Base-by-base conservation (phyloP, 2,797 vertebrate genomes). In the Balearica regulorum region DNA sequence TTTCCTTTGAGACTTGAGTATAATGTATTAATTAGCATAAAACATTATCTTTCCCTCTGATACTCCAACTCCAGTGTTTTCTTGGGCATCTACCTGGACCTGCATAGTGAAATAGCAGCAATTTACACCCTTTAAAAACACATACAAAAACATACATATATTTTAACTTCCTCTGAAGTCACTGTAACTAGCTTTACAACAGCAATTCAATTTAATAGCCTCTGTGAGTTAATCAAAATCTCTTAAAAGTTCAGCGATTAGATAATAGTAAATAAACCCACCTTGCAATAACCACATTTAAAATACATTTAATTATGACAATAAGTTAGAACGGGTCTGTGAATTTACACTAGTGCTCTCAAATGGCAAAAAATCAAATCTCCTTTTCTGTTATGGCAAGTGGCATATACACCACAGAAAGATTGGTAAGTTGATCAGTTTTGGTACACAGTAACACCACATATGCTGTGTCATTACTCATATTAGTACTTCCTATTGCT, bases 191-290 rank as follows among this genome's bases (percentile, higher is more conserved):
- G 24, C 29, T 91, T 93, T 90, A 94, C 33, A 82, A 19, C 6
- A 87, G 43, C 21, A 93, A 86, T 90, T 89, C 44, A 75, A 78
- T 93, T 86, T 94, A 93, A 93, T 77, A 53, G 75, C 26, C 14
- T 37, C 35, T 75, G 13, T 6, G 58, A 88, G 29, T 82, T 91
- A 94, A 87, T 55, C 60, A 89, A 94, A 91, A 87, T 73, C 5
- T 75, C 26, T 76, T 51, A 76, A 43, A 88, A 73, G 21, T 21
- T 83, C 41, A 82, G 8, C 70, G 39, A 79, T 86, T 72, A 41
- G 43, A 54, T 79, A 90, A 90, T 71, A 89, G 13, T 61, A 81
- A 28, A 92, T 78, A 92, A 77, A 87, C 24, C 25, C 15, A 29
- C 29, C 19, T 57, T 88, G 18, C 5, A 66, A 84, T 58, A 95